A percentile compares a stretch with the other conserved stretches of the same genome.
phyloP scores from a whole-genome alignment of 1,140 invertebrate genomes.

The Ectropis grisescens region DNA sequence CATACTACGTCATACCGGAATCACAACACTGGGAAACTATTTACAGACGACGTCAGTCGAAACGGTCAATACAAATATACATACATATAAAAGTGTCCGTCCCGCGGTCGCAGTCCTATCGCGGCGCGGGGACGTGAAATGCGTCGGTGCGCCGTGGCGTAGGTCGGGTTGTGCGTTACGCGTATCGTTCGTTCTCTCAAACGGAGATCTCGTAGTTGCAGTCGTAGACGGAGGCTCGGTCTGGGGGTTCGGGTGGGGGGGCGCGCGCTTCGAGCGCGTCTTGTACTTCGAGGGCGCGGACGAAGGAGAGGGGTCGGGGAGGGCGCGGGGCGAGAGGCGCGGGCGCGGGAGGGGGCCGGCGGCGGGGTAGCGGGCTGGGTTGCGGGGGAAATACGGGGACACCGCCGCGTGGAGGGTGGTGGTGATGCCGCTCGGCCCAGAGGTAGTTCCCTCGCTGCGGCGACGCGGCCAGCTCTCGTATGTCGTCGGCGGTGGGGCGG shows the following conservation, averaged over 20 bases:
- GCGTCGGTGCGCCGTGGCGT: too few species aligned
- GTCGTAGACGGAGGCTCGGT: constrained; percentile 91
- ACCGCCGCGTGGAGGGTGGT: constrained; percentile 36
- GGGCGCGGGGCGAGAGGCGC: constrained; percentile 76
- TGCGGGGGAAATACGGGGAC: constrained; percentile 28
- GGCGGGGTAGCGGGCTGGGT: constrained; percentile 29
- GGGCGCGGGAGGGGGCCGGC: constrained; percentile 66
- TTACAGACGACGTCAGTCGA: constrained; percentile 41
- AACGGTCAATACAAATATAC: constrained; percentile 54
- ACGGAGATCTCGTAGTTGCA: constrained; percentile 97
- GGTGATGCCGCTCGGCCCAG: constrained; percentile 87
- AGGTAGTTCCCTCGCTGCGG: constrained; percentile 87
- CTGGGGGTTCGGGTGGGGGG: constrained; percentile 77
- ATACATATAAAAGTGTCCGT: constrained; percentile 40
- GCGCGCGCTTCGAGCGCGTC: constrained; percentile 79
- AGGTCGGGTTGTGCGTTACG: constrained; percentile 1
- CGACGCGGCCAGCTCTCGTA: constrained; percentile 84
- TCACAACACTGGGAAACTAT: constrained; percentile 59
- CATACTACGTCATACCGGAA: constrained; percentile 25
- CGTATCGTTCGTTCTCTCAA: constrained; percentile 43
- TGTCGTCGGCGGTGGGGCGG: constrained; percentile 76
- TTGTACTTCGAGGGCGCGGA: constrained; percentile 91
- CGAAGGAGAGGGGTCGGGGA: constrained; percentile 91
- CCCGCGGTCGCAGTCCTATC: constrained; percentile 25
- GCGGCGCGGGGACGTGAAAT: too few species aligned